These are phyloP conservation scores for Eptesicus fuscus DNA, from an alignment of 2,113 vertebrate species.

Conservation along the genomic window DNA sequence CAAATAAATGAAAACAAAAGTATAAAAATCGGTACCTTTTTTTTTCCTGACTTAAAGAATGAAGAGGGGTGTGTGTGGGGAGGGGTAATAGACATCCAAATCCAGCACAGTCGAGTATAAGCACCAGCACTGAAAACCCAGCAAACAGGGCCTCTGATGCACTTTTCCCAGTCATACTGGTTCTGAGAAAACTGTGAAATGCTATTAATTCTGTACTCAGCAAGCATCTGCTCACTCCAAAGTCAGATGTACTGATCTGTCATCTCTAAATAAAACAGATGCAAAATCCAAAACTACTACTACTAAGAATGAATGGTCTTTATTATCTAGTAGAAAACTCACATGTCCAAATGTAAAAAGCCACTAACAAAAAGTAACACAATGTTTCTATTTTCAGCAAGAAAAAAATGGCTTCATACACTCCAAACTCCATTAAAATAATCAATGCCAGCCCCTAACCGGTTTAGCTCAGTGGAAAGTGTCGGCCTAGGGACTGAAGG, in stretches of 20 bases:
- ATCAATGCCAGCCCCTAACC: neutral
- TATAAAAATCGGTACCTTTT: neutral
- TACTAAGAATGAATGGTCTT: neutral
- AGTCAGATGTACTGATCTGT: neutral
- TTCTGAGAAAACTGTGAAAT: neutral
- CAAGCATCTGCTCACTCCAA: neutral
- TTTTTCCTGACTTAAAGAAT: neutral
- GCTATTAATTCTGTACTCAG: neutral
- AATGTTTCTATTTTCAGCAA: neutral
- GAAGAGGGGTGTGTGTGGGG: neutral
- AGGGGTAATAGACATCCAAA: neutral
- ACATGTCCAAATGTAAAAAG: conserved; percentile 15
- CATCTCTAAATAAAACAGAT: neutral
- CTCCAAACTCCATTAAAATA: neutral
- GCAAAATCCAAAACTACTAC: neutral
- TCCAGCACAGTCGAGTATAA: neutral
- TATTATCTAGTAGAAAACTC: neutral
- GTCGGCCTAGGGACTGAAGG: too few species aligned
- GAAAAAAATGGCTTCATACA: neutral
- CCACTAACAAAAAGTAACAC: neutral
- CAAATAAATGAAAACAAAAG: neutral
- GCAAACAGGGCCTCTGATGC: neutral
- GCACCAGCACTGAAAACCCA: neutral
- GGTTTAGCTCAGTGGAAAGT: too few species aligned
- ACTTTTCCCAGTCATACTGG: neutral